Evolutionary conservation across 2,113 vertebrate species (phyloP), one percentile per base, ranked within the genome.

Genomic region (Gobio gobio): DNA sequence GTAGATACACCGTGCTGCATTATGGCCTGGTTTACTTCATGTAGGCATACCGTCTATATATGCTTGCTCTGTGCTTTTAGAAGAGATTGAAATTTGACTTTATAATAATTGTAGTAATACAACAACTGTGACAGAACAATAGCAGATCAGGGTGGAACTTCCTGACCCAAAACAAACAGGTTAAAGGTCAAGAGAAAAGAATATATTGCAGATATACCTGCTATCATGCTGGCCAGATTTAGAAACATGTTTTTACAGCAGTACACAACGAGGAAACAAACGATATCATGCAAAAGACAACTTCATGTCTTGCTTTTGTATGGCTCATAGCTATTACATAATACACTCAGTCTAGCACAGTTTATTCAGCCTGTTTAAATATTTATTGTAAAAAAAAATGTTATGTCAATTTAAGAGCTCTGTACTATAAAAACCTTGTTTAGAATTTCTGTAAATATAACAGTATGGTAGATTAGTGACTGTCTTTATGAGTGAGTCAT

Each of bases 141-240:
- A 89, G 93, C 83, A 73, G 78, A 89, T 88, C 90, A 92, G 94
- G 94, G 92, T 94, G 93, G 93, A 89, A 92, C 92, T 94, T 95
- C 94, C 94, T 94, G 90, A 89, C 85, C 80, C 72, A 64, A 91
- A 90, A 91, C 91, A 92, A 90, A 87, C 88, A 93, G 91, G 92
- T 93, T 91, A 94, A 86, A 93, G 91, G 90, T 93, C 88, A 89
- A 74, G 68, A 85, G 73, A 82, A 85, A 72, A 83, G 73, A 78
- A 84, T 64, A 88, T 83, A 92, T 83, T 47, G 88, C 78, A 58
- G 81, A 86, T 75, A 82, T 82, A 86, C 80, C 75, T 76, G 63
- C 74, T 83, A 16, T 72, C 22, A 77, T 26, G 26, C 64, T 64
- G 82, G 51, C 59, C 12, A 83, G 78, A 84, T 87, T 72, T 83